These are phyloP conservation scores for Ophion obscuratus DNA, from an alignment of 2,888 invertebrate species.

Conservation along the genomic window DNA sequence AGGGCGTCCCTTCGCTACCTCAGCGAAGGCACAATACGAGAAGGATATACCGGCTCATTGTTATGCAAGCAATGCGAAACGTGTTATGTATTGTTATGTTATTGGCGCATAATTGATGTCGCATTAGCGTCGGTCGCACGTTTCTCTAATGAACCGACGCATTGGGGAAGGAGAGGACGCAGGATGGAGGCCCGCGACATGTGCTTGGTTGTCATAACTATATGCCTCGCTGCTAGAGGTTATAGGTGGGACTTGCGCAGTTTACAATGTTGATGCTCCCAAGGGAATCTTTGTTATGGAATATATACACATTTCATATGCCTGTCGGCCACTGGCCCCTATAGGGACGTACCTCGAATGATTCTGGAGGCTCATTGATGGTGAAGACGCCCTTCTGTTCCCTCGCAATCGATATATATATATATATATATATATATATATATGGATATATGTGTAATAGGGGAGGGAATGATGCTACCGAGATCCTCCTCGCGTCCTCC, in stretches of 20 bases:
- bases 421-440: constrained; percentile 19
- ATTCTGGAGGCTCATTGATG: background rate
- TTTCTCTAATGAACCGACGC: constrained; percentile 79
- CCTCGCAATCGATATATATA: background rate
- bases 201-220: constrained; percentile 41
- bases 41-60: constrained; percentile 75
- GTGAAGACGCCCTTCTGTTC: constrained; percentile 17
- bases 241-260: constrained; percentile 43
- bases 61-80: constrained; percentile 81
- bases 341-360: constrained; percentile 8
- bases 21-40: constrained; percentile 65
- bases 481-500: constrained; percentile 63
- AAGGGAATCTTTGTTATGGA: constrained; percentile 41
- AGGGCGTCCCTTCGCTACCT: background rate
- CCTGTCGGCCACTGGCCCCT: background rate
- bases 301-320: constrained; percentile 40
- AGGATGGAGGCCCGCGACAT: constrained; percentile 22
- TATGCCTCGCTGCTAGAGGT: constrained; percentile 41
- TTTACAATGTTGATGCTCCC: constrained; percentile 49
- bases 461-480: constrained; percentile 55
- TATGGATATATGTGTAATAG: constrained; percentile 13
- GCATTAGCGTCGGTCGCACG: constrained; percentile 79
- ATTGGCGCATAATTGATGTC: constrained; percentile 82
- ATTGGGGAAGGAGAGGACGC: constrained; percentile 65
- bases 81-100: constrained; percentile 82